Conservation (phyloP, 2,888 invertebrate genomes). For the Resseliella maxima region DNA sequence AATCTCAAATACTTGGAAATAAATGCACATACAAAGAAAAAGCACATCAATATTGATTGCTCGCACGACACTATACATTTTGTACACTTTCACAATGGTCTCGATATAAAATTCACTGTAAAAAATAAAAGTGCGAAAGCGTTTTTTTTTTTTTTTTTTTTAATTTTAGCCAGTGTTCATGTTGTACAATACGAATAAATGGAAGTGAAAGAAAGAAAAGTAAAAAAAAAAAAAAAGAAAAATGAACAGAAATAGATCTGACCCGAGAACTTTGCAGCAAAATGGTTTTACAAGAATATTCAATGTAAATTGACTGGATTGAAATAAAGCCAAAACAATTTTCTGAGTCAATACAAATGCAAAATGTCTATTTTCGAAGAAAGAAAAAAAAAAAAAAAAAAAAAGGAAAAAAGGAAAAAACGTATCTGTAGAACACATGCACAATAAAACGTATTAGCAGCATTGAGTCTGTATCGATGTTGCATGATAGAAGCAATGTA, state of each 20-base stretch:
- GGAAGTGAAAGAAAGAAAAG: too few species aligned
- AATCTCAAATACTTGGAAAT: too few species aligned
- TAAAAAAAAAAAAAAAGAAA: too few species aligned
- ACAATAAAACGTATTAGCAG: background rate
- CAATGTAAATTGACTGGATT: background rate
- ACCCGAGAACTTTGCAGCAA: background rate
- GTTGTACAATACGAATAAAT: too few species aligned
- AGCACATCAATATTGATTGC: slow-evolving; percentile 9
- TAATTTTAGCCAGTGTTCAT: too few species aligned
- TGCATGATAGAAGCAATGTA: background rate
- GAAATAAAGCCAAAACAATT: background rate
- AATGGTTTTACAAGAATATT: background rate
- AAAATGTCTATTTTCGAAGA: too few species aligned
- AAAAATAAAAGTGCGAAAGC: too few species aligned
- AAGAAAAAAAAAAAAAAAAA: too few species aligned
- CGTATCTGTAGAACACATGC: background rate
- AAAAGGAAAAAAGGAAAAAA: too few species aligned
- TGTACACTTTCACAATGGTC: too few species aligned
- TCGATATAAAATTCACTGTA: too few species aligned
- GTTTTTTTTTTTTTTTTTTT: too few species aligned
- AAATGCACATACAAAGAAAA: background rate
- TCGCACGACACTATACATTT: slow-evolving; percentile 39
- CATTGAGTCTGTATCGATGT: background rate
- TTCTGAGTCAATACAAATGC: background rate
- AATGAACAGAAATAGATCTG: slow-evolving; percentile 24